Percentiles rank a stretch among this genome's conserved stretches.
These are phyloP conservation scores for Cydia fagiglandana DNA, from an alignment of 1,140 invertebrate species.

Conservation along the genomic window DNA sequence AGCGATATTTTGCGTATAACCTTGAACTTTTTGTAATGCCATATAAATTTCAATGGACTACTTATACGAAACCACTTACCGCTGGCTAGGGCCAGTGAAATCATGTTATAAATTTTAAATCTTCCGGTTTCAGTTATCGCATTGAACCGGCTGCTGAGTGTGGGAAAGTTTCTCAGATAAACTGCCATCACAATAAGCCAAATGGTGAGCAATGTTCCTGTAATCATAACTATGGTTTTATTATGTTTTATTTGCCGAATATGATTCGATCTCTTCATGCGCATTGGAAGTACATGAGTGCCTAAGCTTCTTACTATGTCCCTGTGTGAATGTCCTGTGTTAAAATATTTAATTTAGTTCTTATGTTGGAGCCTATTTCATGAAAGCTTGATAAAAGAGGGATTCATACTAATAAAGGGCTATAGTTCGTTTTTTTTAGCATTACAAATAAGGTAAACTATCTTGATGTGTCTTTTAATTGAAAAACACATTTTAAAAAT, in stretches of 20 bases:
- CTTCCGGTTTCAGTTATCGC: conserved; percentile 28
- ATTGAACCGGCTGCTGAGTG: conserved; percentile 15
- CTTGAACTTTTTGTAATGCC: conserved; percentile 17
- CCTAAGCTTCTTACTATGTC: no score
- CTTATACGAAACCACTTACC: neutral
- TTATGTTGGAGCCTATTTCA: no score
- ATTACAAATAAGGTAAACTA: no score
- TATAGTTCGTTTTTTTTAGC: no score
- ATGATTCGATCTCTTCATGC: neutral
- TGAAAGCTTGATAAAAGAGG: no score
- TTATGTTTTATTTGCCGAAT: neutral
- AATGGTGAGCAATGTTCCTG: conserved; percentile 24
- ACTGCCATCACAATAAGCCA: conserved; percentile 7
- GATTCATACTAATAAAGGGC: no score
- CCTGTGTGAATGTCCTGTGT: no score
- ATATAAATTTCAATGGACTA: neutral
- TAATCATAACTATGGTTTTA: neutral
- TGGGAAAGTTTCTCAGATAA: conserved; percentile 13
- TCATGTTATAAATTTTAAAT: neutral
- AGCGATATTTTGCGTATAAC: neutral
- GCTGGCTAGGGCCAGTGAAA: neutral
- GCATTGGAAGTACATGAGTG: neutral
- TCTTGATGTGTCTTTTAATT: no score
- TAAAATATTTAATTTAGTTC: no score
- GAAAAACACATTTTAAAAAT: no score